A percentile compares a stretch with the other conserved stretches of the same genome.
phyloP scores from a whole-genome alignment of 2,113 vertebrate genomes.

The Burhinus bistriatus region DNA sequence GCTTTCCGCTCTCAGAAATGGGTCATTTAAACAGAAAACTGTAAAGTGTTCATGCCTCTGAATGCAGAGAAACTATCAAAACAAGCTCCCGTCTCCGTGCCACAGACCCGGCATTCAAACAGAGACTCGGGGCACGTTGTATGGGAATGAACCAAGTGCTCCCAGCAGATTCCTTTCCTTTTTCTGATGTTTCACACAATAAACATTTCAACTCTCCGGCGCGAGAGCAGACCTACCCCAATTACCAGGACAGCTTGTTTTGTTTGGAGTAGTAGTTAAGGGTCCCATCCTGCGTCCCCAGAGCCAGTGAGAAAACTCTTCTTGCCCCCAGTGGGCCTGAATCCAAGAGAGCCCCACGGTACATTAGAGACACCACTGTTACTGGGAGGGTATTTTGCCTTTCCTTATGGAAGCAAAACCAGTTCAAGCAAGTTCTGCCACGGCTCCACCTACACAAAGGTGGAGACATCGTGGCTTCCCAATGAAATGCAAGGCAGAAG shows the following conservation, averaged over 20 bases:
- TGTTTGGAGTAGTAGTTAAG: slow-evolving; percentile 31
- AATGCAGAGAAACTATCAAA: slow-evolving; percentile 69
- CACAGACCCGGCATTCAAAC: slow-evolving; percentile 68
- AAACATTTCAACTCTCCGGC: slow-evolving; percentile 36
- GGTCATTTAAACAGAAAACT: slow-evolving; percentile 79
- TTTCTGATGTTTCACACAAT: slow-evolving; percentile 55
- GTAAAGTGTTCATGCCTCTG: slow-evolving; percentile 71
- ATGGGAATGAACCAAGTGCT: slow-evolving; percentile 54
- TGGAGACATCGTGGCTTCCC: background rate
- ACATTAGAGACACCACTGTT: background rate
- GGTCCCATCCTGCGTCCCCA: background rate
- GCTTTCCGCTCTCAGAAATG: slow-evolving; percentile 76
- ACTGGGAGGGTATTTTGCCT: background rate
- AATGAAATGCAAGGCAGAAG: background rate
- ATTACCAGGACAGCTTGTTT: slow-evolving; percentile 54
- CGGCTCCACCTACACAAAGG: background rate
- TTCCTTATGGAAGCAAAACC: background rate
- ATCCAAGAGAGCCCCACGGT: background rate
- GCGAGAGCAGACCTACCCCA: slow-evolving; percentile 15
- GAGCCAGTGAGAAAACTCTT: background rate
- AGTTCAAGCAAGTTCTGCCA: background rate
- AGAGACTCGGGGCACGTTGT: background rate
- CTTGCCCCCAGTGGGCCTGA: background rate
- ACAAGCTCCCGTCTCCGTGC: slow-evolving; percentile 63
- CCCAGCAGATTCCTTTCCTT: slow-evolving; percentile 61